Conservation (phyloP, 2,113 vertebrate genomes). For the Spizaetus ornatus region DNA sequence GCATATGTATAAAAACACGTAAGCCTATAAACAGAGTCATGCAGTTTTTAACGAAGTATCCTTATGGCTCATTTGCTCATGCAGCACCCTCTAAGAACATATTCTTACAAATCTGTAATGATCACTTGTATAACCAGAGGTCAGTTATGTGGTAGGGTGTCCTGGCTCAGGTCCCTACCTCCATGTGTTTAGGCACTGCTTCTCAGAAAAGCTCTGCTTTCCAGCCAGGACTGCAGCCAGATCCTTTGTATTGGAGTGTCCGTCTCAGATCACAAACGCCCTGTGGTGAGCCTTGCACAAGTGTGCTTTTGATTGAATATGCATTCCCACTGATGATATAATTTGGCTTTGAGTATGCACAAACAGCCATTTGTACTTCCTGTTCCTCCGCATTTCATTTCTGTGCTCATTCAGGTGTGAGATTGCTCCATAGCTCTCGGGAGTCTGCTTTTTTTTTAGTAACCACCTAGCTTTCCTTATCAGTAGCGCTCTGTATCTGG, state of each 20-base stretch:
- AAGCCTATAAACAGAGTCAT: background rate
- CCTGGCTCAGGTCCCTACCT: background rate
- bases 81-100: background rate
- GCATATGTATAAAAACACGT: too few species aligned
- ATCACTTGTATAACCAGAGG: background rate
- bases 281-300: background rate
- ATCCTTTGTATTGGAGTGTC: background rate
- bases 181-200: background rate
- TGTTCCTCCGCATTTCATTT: background rate
- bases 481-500: background rate
- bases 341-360: slow-evolving; percentile 7
- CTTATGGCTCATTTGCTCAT: background rate
- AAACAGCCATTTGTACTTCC: background rate
- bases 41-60: background rate
- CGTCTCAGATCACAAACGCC: background rate
- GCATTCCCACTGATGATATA: background rate
- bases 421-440: background rate
- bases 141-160: background rate
- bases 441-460: background rate
- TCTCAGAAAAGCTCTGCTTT: background rate
- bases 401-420: background rate
- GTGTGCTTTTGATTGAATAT: background rate
- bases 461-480: background rate
- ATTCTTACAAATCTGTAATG: background rate
- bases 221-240: background rate